phyloP scores from a whole-genome alignment of 2,113 vertebrate species.

The Perca schrenkii region DNA sequence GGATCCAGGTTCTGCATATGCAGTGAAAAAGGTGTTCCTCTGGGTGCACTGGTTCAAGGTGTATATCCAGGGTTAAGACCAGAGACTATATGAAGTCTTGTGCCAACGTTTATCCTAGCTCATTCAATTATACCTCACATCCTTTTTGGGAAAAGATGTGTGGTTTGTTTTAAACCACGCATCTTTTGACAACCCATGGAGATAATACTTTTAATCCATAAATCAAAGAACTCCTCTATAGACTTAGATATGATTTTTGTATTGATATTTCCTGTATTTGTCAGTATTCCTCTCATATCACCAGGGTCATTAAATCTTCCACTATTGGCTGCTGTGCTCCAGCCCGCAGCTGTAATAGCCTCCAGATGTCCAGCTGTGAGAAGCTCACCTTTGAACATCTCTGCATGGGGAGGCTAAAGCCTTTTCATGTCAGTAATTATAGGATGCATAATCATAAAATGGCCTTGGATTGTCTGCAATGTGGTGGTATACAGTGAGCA shows the following conservation, averaged over 20 bases:
- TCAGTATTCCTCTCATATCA: conserved; percentile 40
- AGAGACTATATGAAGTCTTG: background rate
- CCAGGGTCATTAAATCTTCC: conserved; percentile 56
- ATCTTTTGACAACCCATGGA: background rate
- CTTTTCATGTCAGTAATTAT: conserved; percentile 68
- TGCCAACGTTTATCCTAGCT: conserved; percentile 3
- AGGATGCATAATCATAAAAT: conserved; percentile 54
- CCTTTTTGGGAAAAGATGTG: background rate
- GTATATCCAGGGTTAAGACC: background rate
- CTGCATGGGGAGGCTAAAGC: conserved; percentile 32
- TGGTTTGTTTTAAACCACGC: background rate
- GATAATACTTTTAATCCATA: conserved; percentile 9
- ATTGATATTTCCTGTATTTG: conserved; percentile 28
- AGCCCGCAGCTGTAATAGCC: conserved; percentile 60
- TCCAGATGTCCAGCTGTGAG: conserved; percentile 63
- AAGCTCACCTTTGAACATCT: conserved; percentile 61
- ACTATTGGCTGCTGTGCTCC: conserved; percentile 41
- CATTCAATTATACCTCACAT: background rate
- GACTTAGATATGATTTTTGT: conserved; percentile 11
- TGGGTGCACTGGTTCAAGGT: conserved; percentile 10
- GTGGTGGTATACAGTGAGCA: conserved; percentile 21
- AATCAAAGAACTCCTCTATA: conserved; percentile 37
- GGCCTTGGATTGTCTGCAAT: conserved; percentile 17
- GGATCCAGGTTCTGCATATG: background rate
- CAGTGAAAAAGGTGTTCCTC: conserved; percentile 3